Percentiles rank a stretch among this genome's conserved stretches.
These are phyloP conservation scores for Ptychoptera albimana DNA, from an alignment of 2,888 invertebrate genomes.

Conservation along the genomic window DNA sequence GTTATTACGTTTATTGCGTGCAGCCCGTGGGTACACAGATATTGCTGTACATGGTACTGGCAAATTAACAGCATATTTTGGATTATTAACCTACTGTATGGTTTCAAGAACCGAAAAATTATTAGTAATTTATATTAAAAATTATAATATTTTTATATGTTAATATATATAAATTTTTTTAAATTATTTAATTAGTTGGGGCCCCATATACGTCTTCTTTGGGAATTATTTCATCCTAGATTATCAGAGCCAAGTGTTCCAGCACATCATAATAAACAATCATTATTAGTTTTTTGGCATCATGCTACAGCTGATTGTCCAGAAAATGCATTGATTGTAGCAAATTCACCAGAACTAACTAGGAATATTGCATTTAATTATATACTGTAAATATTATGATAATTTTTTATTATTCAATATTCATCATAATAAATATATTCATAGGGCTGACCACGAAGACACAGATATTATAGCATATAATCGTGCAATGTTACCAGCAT, in stretches of 20 bases:
- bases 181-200: constrained; percentile 51
- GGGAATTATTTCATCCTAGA: constrained; percentile 90
- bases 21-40: constrained; percentile 75
- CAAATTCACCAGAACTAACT: constrained; percentile 72
- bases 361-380: constrained; percentile 95
- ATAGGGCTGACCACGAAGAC: constrained; percentile 89
- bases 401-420: constrained; percentile 4
- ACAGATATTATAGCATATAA: constrained; percentile 91
- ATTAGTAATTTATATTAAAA: constrained; percentile 48
- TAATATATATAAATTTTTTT: neutral
- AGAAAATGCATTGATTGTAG: constrained; percentile 78
- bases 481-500: constrained; percentile 83
- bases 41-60: constrained; percentile 76
- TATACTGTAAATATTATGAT: constrained; percentile 57
- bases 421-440: constrained; percentile 12
- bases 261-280: constrained; percentile 90
- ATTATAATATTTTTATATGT: neutral
- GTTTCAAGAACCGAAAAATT: constrained; percentile 81
- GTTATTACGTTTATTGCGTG: constrained; percentile 55
- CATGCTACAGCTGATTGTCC: constrained; percentile 84
- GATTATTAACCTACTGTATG: constrained; percentile 80
- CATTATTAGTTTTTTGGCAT: constrained; percentile 84
- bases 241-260: constrained; percentile 88
- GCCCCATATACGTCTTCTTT: constrained; percentile 78
- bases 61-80: constrained; percentile 85